phyloP scores from a whole-genome alignment of 2,797 vertebrate genomes.

The Scolopax bukidnonensis region DNA sequence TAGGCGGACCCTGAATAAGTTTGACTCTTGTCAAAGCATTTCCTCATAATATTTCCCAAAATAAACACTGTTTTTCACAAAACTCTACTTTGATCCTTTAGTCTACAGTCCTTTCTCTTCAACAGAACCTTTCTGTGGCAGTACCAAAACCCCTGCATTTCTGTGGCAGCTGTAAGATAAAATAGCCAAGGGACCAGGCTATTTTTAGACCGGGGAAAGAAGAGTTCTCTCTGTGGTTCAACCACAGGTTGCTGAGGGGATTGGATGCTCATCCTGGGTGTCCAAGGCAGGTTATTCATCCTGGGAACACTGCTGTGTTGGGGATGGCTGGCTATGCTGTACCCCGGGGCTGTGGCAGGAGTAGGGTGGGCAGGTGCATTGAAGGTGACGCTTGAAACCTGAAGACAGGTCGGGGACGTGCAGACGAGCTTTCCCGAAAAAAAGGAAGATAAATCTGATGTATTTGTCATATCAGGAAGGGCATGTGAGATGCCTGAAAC shows the following conservation, averaged over 20 bases:
- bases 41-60: neutral
- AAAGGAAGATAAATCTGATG: neutral
- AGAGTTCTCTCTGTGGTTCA: neutral
- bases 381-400: neutral
- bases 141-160: neutral
- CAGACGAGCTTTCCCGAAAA: neutral
- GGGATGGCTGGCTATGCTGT: accelerated
- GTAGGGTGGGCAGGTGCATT: neutral
- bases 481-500: neutral
- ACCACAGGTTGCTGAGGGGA: neutral
- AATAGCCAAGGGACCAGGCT: neutral
- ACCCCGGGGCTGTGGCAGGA: neutral
- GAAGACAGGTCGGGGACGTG: neutral
- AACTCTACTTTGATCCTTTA: neutral
- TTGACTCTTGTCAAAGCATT: neutral
- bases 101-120: neutral
- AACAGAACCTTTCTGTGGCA: neutral
- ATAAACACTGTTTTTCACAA: neutral
- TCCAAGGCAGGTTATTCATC: neutral
- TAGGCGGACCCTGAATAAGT: neutral
- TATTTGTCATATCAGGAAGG: neutral
- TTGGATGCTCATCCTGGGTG: accelerated
- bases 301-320: neutral
- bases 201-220: neutral
- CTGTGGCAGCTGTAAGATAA: neutral